Evolutionary conservation across 92 coral and sea anemone genomes (phyloP), one percentile per base, ranked within the genome.

Genomic region (Metridium senile): DNA sequence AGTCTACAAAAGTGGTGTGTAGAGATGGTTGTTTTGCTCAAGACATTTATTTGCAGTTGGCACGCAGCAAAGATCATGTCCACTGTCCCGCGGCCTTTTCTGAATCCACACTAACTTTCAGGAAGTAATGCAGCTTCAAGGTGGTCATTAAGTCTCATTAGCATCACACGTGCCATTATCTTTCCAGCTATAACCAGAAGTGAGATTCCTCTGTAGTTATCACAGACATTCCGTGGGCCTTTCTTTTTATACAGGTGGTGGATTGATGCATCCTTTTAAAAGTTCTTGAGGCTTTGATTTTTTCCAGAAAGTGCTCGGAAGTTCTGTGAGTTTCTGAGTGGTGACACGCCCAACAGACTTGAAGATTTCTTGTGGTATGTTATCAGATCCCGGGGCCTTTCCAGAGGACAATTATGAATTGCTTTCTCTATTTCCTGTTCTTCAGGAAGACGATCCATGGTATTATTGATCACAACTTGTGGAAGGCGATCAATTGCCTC

Each of bases 31-130:
- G 26, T 57, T 51, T 26, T 71, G 74, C 29, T 74, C 86, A 51
- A 21, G 16, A 39, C 61, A 80, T 51, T 80, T 80, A 26, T 64
- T 62, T 76, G 49, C 4, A 68, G 72, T 7, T 74, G 78, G n/a
- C 86, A 28, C 45, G 66, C 75, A 33, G 79, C 59, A 57, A 78
- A 72, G 21, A 79, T 61, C 85, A 85, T 85, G 61, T 85, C 85
- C 1, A 67, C 52, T 1, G 85, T 72, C 33, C 85, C 66, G 1
- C n/a, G 78, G 21, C 85, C 89, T 22, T 56, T 58, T 17, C 85
- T 66, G 27, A 74, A 85, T 30, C 78, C 89, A 47, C 81, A 79
- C 65, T 67, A 77, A 33, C 72, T 65, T 56, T 85, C 85, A 1
- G 85, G 73, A 22, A 79, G 72, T 39, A 79, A 69, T 52, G 43